These are phyloP conservation scores for Oreocharis arfaki DNA, from an alignment of 2,113 vertebrate genomes.

Conservation along the genomic window DNA sequence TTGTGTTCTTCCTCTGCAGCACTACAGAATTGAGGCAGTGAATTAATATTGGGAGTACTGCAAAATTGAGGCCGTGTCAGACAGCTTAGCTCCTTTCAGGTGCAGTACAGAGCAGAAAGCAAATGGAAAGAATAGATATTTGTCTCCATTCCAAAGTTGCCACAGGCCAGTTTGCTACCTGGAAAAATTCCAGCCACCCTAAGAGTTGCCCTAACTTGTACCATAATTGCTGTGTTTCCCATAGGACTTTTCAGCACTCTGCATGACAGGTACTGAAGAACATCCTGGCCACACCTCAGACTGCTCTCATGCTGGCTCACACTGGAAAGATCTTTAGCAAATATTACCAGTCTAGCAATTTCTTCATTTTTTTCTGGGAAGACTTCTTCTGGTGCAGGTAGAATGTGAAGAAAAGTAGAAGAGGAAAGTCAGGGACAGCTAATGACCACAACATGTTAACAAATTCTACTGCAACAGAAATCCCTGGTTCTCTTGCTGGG, in stretches of 20 bases:
- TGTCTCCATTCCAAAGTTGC: background rate
- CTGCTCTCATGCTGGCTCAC: background rate
- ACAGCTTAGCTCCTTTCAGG: background rate
- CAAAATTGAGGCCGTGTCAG: background rate
- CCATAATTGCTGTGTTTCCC: background rate
- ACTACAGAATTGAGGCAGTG: background rate
- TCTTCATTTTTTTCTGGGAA: background rate
- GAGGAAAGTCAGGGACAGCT: background rate
- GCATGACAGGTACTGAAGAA: background rate
- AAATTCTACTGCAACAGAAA: background rate
- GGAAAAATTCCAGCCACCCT: background rate
- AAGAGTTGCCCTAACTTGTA: conserved; percentile 5
- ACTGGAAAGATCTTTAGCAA: background rate
- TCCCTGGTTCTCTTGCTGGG: background rate
- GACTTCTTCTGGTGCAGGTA: background rate
- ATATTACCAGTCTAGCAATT: background rate
- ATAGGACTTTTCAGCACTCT: background rate
- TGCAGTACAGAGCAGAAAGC: background rate
- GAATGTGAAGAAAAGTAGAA: background rate
- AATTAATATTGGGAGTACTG: background rate
- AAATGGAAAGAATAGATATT: background rate
- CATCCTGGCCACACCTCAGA: background rate
- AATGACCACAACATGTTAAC: background rate
- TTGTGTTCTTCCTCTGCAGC: background rate
- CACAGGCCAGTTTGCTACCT: background rate